A percentile compares a stretch with the other conserved stretches of the same genome.
Evolutionary conservation across 2,888 invertebrate species (phyloP).

Genomic region (Ecdyonurus torrentis): DNA sequence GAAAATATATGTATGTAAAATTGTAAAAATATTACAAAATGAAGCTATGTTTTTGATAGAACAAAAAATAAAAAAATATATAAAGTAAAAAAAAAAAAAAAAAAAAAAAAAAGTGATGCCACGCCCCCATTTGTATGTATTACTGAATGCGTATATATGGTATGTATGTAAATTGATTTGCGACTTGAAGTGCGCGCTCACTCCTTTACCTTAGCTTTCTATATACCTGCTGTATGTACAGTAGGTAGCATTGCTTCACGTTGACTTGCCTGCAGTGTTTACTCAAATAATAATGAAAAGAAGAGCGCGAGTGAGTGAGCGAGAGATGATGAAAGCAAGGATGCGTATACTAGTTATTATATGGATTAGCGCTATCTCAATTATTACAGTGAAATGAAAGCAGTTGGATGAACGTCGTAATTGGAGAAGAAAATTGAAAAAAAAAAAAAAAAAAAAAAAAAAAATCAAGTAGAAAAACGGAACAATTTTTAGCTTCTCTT

Average conservation of each 20-base stretch:
- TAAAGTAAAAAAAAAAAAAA: neutral
- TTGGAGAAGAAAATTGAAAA: neutral
- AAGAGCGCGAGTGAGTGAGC: too few relatives aligned
- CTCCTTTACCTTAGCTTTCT: too few relatives aligned
- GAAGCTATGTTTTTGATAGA: too few relatives aligned
- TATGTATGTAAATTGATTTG: too few relatives aligned
- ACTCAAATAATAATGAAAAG: neutral
- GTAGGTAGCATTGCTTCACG: neutral
- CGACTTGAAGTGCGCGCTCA: too few relatives aligned
- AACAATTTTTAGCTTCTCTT: too few relatives aligned
- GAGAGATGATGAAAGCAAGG: neutral
- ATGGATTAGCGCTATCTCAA: neutral
- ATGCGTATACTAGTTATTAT: neutral
- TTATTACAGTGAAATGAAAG: neutral
- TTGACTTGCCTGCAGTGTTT: neutral
- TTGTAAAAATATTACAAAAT: too few relatives aligned
- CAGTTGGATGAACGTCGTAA: neutral
- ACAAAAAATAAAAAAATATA: neutral
- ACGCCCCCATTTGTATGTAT: neutral
- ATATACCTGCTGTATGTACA: neutral
- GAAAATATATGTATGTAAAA: too few relatives aligned
- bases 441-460: neutral
- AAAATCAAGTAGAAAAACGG: too few relatives aligned
- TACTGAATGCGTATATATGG: too few relatives aligned
- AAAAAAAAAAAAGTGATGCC: neutral